A percentile compares a stretch with the other conserved stretches of the same genome.
phyloP scores from a whole-genome alignment of 2,888 invertebrate species.

The Hirtodrosophila cameraria region DNA sequence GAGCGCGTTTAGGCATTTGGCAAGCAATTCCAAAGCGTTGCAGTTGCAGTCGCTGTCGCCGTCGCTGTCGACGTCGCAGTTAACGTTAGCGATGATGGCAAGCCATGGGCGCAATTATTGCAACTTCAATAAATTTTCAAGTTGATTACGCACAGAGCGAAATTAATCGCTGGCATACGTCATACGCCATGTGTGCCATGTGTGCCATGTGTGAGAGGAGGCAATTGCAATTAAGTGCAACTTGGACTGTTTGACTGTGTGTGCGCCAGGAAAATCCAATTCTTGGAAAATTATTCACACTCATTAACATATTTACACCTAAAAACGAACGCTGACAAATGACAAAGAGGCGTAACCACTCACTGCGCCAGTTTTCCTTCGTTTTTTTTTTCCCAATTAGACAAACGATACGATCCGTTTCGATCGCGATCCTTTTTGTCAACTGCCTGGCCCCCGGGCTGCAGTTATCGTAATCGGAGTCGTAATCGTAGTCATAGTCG shows the following conservation, averaged over 20 bases:
- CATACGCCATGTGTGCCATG: constrained; percentile 51
- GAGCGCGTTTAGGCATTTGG: constrained; percentile 59
- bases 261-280: no score
- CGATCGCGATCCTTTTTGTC: constrained; percentile 39
- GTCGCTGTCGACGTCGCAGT: neutral
- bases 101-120: constrained; percentile 72
- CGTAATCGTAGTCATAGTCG: neutral
- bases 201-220: no score
- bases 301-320: constrained; percentile 80
- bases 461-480: constrained; percentile 42
- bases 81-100: constrained; percentile 12
- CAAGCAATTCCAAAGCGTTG: constrained; percentile 22
- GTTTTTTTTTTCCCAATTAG: constrained; percentile 76
- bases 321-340: constrained; percentile 72
- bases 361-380: constrained; percentile 42
- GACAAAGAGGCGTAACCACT: constrained; percentile 63
- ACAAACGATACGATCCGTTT: constrained; percentile 50
- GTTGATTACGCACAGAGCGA: constrained; percentile 74
- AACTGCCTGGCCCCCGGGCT: constrained; percentile 37
- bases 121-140: constrained; percentile 77
- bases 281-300: constrained; percentile 72
- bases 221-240: constrained; percentile 71
- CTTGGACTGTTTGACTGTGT: constrained; percentile 38
- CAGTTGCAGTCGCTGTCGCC: constrained; percentile 7
- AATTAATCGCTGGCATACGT: constrained; percentile 73